Evolutionary conservation across 2,888 invertebrate genomes (phyloP), one percentile per base, ranked within the genome.

Genomic region (Prosopocoilus inquinatus): DNA sequence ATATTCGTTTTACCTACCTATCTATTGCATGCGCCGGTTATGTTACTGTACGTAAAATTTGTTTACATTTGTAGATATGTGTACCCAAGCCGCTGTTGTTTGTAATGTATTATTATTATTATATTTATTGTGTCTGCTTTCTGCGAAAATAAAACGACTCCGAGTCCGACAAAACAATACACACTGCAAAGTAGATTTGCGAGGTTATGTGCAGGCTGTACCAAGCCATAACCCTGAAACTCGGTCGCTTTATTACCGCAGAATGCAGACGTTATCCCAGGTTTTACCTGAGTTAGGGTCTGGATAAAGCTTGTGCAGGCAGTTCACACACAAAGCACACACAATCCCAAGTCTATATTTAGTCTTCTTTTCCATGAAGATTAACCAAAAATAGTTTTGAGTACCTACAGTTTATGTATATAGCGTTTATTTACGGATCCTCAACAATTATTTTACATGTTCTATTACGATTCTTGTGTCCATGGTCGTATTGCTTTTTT

Each of bases 171-270:
- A 13, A 38, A 13, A 11, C 38, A 13, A 41, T 15, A 41, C 16
- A 9, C 15, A 41, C 41, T 41, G 15, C 16, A 9, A 9, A 9
- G 41, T 41, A 41, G 9, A 41, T 52, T 58, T 57, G 59, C 57
- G 53, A 57, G 59, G 63, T 64, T 67, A 64, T 64, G 65, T 64
- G 63, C 64, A 61, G 66, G 63, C 67, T 67, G 67, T 67, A 67
- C 66, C 58, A 55, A 12, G 53, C 55, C 60, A 70, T 50, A 59
- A 64, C 75, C 75, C 58, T 54, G 57, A 57, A 53, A 70, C 67
- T 35, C 57, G 51, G 56, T 53, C 49, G 13, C 34, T 28, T 47
- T 54, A 33, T 36, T 45, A 36, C 38, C 32, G 43, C 44, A 50
- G 44, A 49, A 54, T 54, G 54, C 54, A 54, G 54, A 54, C 54